Conservation (phyloP, 1,140 invertebrate genomes). For the Uloborus diversus region DNA sequence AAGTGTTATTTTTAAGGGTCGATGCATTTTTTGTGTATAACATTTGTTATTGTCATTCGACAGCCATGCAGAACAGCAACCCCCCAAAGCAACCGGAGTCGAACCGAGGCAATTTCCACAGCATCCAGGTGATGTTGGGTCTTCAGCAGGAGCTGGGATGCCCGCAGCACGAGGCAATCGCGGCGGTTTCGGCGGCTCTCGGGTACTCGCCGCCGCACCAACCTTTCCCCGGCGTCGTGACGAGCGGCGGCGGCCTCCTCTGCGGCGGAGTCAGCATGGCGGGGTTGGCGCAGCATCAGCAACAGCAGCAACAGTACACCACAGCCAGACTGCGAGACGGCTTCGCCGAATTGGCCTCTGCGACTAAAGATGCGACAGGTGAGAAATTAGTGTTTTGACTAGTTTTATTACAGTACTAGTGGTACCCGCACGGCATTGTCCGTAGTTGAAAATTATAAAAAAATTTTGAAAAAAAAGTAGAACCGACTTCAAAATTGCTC, state of each 20-base stretch:
- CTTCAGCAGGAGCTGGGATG: constrained; percentile 60
- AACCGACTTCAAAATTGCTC: no score
- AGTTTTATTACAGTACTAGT: not conserved
- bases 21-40: no score
- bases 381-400: not conserved
- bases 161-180: constrained; percentile 40
- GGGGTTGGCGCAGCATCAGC: constrained; percentile 23
- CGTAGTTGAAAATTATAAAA: no score
- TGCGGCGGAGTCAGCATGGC: constrained; percentile 54
- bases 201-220: constrained; percentile 34
- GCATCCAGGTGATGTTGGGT: constrained; percentile 74
- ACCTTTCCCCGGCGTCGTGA: not conserved
- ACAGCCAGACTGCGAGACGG: constrained; percentile 36
- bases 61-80: constrained; percentile 19
- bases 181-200: constrained; percentile 37
- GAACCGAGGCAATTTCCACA: constrained; percentile 59
- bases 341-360: constrained; percentile 11
- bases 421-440: no score
- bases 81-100: constrained; percentile 23
- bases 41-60: no score
- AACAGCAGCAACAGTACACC: constrained; percentile 64
- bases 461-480: no score
- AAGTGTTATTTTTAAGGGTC: no score
- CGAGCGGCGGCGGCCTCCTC: constrained; percentile 48
- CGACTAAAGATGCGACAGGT: constrained; percentile 60